A percentile compares a stretch with the other conserved stretches of the same genome.
Conservation (phyloP, 2,888 invertebrate species). For the Criorhina ranunculi region DNA sequence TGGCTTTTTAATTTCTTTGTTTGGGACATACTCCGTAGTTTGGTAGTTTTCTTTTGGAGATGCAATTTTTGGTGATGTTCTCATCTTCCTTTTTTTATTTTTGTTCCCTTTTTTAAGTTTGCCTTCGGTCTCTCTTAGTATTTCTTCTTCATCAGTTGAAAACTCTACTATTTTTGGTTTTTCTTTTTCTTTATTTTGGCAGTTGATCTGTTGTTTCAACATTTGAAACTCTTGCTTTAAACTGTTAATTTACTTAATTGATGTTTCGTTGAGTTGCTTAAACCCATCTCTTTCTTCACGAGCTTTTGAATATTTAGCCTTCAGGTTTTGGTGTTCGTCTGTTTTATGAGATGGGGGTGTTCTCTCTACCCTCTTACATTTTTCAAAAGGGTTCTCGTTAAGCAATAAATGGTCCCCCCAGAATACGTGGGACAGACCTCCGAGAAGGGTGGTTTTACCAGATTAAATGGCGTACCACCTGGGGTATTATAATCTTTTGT, state of each 20-base stretch:
- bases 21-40: no score
- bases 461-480: not conserved
- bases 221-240: not conserved
- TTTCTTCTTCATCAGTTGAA: no score
- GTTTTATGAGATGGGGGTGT: not conserved
- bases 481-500: not conserved
- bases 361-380: conserved; percentile 9
- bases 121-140: no score
- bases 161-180: no score
- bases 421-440: not conserved
- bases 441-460: not conserved
- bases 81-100: no score
- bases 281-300: not conserved
- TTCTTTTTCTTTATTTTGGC: no score
- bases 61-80: no score
- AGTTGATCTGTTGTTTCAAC: no score
- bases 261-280: not conserved
- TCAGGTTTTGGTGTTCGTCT: not conserved
- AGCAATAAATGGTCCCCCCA: not conserved
- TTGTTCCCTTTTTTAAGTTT: no score
- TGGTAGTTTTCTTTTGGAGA: no score
- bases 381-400: not conserved
- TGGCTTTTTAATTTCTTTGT: no score
- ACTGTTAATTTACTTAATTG: not conserved
- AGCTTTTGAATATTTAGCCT: conserved; percentile 10